A percentile compares a stretch with the other conserved stretches of the same genome.
Evolutionary conservation across 2,888 invertebrate species (phyloP).

Genomic region (Hirtodrosophila histrioides): DNA sequence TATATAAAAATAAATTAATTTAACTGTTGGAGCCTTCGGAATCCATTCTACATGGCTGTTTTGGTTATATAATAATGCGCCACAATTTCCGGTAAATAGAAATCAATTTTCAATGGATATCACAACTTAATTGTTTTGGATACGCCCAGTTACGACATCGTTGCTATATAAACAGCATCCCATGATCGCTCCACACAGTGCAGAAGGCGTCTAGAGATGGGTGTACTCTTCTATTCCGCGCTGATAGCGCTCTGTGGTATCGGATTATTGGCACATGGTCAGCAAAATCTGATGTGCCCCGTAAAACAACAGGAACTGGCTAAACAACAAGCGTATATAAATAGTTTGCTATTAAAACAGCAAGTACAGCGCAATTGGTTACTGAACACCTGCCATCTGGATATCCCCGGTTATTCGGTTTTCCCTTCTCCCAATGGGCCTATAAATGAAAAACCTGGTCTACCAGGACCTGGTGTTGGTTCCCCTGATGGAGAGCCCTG

Average conservation of each 20-base stretch:
- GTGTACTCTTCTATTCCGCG: neutral
- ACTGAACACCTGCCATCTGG: neutral
- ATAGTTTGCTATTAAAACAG: neutral
- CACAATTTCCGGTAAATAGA: neutral
- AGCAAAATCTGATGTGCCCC: neutral
- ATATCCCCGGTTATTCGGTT: too few relatives aligned
- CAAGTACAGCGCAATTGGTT: neutral
- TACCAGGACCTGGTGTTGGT: too few relatives aligned
- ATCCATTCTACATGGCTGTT: neutral
- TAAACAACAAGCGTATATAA: neutral
- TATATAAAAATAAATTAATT: too few relatives aligned
- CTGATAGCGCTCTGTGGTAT: slow-evolving; percentile 14
- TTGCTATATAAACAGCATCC: slow-evolving; percentile 16
- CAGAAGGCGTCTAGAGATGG: slow-evolving; percentile 8
- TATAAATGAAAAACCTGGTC: too few relatives aligned
- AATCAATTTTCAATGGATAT: slow-evolving; percentile 5
- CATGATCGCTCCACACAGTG: neutral
- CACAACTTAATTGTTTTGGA: neutral
- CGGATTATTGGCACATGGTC: neutral
- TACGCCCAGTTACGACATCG: slow-evolving; percentile 4
- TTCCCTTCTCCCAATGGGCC: too few relatives aligned
- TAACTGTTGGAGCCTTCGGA: neutral
- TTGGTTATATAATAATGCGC: neutral
- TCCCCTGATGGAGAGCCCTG: too few relatives aligned
- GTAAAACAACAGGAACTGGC: neutral